A percentile compares a stretch with the other conserved stretches of the same genome.
Evolutionary conservation across 2,888 invertebrate species (phyloP).

Genomic region (Adelognathus sp.): DNA sequence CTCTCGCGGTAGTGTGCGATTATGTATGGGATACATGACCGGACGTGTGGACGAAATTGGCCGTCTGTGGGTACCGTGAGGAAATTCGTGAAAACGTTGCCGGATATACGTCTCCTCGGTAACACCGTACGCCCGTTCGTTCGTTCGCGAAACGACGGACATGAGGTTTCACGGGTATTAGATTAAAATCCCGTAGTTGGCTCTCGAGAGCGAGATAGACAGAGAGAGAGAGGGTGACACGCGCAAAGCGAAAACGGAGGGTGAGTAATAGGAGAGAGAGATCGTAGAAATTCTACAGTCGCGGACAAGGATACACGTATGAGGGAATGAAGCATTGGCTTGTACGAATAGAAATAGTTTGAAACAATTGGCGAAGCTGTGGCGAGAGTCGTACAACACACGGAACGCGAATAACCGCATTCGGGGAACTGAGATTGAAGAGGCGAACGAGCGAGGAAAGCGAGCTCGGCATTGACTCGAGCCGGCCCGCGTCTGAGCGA

Average conservation of each 20-base stretch:
- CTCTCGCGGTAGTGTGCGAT: neutral
- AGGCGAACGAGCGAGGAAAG: neutral
- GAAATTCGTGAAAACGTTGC: constrained; percentile 54
- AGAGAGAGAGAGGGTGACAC: neutral
- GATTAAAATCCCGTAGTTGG: constrained; percentile 49
- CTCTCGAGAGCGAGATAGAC: neutral
- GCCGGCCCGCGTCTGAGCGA: neutral
- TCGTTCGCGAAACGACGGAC: constrained; percentile 42
- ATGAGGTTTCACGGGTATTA: constrained; percentile 54
- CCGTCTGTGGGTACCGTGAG: constrained; percentile 32
- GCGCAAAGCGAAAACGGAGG: too few relatives aligned
- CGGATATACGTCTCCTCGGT: constrained; percentile 37
- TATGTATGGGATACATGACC: constrained; percentile 4
- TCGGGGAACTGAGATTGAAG: constrained; percentile 8
- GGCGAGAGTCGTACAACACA: constrained; percentile 12
- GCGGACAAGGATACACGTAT: neutral
- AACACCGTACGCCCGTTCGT: constrained; percentile 1
- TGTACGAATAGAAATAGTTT: constrained; percentile 17
- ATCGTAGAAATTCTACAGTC: neutral
- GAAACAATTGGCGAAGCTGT: constrained; percentile 30
- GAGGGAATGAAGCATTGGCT: neutral
- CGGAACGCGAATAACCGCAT: neutral
- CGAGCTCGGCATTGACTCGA: neutral
- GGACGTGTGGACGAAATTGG: constrained; percentile 48
- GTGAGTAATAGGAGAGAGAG: neutral